These are phyloP conservation scores for Caenorhabditis brenneri DNA, from an alignment of 1,140 invertebrate species.

Conservation along the genomic window DNA sequence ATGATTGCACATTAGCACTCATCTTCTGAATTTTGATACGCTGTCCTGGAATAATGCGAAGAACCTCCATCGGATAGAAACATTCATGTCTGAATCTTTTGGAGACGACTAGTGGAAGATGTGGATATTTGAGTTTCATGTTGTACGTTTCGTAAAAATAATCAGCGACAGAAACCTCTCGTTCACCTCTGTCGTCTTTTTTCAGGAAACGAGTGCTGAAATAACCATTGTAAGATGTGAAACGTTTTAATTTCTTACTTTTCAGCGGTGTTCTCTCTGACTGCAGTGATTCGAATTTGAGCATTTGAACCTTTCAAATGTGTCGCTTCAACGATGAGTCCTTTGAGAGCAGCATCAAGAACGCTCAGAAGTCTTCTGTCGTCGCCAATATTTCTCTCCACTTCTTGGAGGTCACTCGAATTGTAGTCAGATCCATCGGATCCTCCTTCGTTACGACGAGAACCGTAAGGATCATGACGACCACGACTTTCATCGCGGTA, in stretches of 20 bases:
- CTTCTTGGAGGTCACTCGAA: not conserved
- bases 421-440: not conserved
- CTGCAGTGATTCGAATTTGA: not conserved
- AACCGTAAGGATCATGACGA: not conserved
- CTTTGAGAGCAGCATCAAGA: not conserved
- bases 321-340: not conserved
- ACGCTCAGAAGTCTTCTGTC: not conserved
- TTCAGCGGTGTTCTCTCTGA: not conserved
- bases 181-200: not conserved
- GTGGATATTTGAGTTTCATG: not conserved
- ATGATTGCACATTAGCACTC: not conserved
- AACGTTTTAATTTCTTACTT: not conserved
- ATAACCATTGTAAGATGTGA: not conserved
- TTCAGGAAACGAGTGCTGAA: not conserved
- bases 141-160: not conserved
- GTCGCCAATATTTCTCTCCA: not conserved
- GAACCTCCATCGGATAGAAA: conserved; percentile 17
- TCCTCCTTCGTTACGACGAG: not conserved
- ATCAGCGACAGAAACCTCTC: not conserved
- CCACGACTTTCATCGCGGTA: no score
- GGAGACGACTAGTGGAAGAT: not conserved
- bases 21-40: not conserved
- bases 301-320: not conserved
- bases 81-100: not conserved
- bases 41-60: not conserved